phyloP scores from a whole-genome alignment of 2,888 invertebrate genomes.

The Zygothrica quintamaculata region DNA sequence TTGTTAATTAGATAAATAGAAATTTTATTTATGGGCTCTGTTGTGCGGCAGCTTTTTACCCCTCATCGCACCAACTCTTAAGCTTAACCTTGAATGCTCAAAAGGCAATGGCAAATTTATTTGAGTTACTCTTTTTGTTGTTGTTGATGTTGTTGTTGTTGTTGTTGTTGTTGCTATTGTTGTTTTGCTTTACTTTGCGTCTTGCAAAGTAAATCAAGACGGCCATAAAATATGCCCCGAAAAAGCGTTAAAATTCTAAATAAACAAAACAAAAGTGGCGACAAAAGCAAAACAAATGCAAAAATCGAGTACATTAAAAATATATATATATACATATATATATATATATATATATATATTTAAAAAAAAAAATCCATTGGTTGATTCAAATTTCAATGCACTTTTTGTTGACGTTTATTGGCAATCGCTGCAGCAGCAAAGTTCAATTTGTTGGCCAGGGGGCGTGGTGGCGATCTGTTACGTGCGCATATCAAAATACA shows the following conservation, averaged over 20 bases:
- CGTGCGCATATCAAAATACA: constrained; percentile 31
- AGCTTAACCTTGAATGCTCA: constrained; percentile 27
- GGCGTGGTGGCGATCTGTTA: too few relatives aligned
- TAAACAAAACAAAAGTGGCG: constrained; percentile 49
- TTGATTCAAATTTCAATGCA: constrained; percentile 72
- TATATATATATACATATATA: background rate
- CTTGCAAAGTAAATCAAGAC: constrained; percentile 53
- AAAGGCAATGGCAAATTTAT: constrained; percentile 20
- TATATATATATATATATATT: constrained; percentile 4
- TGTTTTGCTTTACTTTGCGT: constrained; percentile 19
- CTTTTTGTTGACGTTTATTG: constrained; percentile 47
- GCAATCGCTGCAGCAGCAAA: constrained; percentile 30
- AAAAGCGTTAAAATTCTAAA: constrained; percentile 60
- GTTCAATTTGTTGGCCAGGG: constrained; percentile 15
- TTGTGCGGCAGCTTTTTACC: constrained; percentile 7
- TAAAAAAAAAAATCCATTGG: constrained; percentile 53
- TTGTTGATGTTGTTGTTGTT: constrained; percentile 7
- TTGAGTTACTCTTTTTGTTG: constrained; percentile 12
- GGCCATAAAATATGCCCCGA: constrained; percentile 49
- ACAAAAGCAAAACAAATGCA: constrained; percentile 51
- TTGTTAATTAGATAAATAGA: constrained; percentile 71
- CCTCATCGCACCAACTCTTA: background rate
- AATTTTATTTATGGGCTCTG: constrained; percentile 48
- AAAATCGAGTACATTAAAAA: constrained; percentile 56
- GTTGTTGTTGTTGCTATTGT: constrained; percentile 6